Evolutionary conservation across 2,113 vertebrate species (phyloP), one percentile per base, ranked within the genome.

Genomic region (Festucalex cinctus): DNA sequence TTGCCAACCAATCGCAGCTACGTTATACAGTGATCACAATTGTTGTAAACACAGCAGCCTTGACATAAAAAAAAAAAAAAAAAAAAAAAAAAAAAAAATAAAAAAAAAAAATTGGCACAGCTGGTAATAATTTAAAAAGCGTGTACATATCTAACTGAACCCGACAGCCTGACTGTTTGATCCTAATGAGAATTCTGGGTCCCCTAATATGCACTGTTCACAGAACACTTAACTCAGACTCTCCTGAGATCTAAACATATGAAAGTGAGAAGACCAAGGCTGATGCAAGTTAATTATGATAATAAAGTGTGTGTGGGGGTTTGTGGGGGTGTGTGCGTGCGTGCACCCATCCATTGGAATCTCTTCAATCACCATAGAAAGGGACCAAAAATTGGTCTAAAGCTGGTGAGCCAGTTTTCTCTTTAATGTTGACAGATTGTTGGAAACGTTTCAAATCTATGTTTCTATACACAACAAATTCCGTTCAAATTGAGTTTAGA

Each of bases 211-310:
- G 63, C 69, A 17, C 41, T 8, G 36, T 65, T 77, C 60, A 37
- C 70, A 12, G 44, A 1, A 6, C 61, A 66, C 63, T 54, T 61
- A 44, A 44, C 68, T 67, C 77, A 66, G 44, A 63, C 71, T 85
- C 84, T 85, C 84, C 54, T 58, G 86, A 87, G 86, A 84, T 44
- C 0, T 62, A 35, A 68, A 70, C 71, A 82, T 84, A 80, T 82
- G 86, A 84, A 84, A 78, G 81, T 66, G 75, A 86, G 81, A 76
- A 79, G 74, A 72, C 72, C 74, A 74, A 51, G 20, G 51, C 70
- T 71, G 65, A 56, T 79, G 37, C 60, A 80, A 86, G 75, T 88
- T 86, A 83, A 87, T 88, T 86, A 86, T 66, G 49, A 65, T 83
- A 81, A 87, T 83, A 71, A 82, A 84, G 73, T 69, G 81, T 53